phyloP scores from a whole-genome alignment of 2,113 vertebrate genomes.

The Larimichthys polyactis region DNA sequence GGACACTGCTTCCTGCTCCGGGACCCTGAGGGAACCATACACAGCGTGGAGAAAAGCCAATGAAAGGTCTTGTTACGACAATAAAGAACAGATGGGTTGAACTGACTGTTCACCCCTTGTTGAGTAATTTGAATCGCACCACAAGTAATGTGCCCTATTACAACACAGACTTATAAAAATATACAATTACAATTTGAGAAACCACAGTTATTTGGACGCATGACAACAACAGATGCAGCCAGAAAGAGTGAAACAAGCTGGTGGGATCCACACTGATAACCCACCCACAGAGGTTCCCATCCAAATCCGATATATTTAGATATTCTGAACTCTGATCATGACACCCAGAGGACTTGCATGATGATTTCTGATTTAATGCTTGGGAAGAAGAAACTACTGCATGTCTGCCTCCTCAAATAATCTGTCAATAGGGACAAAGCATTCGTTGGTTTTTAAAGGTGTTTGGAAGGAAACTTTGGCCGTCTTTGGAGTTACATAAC shows the following conservation, averaged over 20 bases:
- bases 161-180: slow-evolving; percentile 21
- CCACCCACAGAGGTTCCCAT: slow-evolving; percentile 33
- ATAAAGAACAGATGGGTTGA: slow-evolving; percentile 43
- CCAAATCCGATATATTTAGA: slow-evolving; percentile 42
- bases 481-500: background rate
- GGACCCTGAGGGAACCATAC: slow-evolving; percentile 85
- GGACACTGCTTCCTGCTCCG: slow-evolving; percentile 91
- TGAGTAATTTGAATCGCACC: slow-evolving; percentile 17
- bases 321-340: slow-evolving; percentile 1
- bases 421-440: background rate
- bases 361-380: slow-evolving; percentile 6
- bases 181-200: slow-evolving; percentile 5
- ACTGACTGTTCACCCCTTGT: background rate
- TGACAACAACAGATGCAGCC: background rate
- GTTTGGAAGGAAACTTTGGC: background rate
- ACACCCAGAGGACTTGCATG: background rate
- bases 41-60: slow-evolving; percentile 31
- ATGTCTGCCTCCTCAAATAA: background rate
- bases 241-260: background rate
- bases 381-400: background rate
- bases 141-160: slow-evolving; percentile 1
- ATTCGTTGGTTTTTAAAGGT: slow-evolving; percentile 6
- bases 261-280: slow-evolving; percentile 7
- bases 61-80: slow-evolving; percentile 29
- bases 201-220: slow-evolving; percentile 14